Base-by-base conservation (phyloP, 2,113 vertebrate genomes). In the Oncorhynchus masou region DNA sequence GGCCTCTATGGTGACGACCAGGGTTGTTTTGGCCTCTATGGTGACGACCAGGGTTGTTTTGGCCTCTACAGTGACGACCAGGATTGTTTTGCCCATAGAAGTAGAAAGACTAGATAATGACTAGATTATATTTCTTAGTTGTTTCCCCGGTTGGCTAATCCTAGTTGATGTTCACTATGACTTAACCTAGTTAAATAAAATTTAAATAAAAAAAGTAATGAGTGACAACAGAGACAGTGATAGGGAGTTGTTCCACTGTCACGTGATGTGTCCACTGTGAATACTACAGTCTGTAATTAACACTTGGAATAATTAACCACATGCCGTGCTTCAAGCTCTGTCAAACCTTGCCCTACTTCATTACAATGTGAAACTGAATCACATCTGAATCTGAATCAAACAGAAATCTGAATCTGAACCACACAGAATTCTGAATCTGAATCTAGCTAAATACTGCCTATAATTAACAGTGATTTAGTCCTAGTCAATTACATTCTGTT, bases 291-390 rank as follows among this genome's bases (percentile, higher is more conserved):
- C 81, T 70, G 87, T 91, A 89, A 91, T 92, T 90, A 92, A 90
- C 83, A 89, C 76, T 65, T 82, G 29, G 69, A 88, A 79, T 87
- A 90, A 92, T 92, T 90, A 91, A 90, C 89, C 83, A 51, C 49
- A 51, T 51, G 87, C 76, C 76, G 73, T 82, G 83, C 83, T 84
- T 78, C 64, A 78, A 84, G 49, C 74, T 75, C 71, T 80, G 87
- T 88, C 78, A 68, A 51, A 89, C 83, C 39, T 22, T 2, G 0
- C 74, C 77, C 67, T 68, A 74, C 25, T 85, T 88, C 59, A 20
- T 60, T 22, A 16, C 49, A 51, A 16, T 3, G 15, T 51, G 49
- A 2, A 51, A 1, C 49, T 15, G 11, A 51, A 4, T 51, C 49
- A 51, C 49, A 51, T 51, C 15, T 51, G 49, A 51, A 51, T 51